phyloP scores from a whole-genome alignment of 2,113 vertebrate genomes.

The Cebidichthys violaceus region DNA sequence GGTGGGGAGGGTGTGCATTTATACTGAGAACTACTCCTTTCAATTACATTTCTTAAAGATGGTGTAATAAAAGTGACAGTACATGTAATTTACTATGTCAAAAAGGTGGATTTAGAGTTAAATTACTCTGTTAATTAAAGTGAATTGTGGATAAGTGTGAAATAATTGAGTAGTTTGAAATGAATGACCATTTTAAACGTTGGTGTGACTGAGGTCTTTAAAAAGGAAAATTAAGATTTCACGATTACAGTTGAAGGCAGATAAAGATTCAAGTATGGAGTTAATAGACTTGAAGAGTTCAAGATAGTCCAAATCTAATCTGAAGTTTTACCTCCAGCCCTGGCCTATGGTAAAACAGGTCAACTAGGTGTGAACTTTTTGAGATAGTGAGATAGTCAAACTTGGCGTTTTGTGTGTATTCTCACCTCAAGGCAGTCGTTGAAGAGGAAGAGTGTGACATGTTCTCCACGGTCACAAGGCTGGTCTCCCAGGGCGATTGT shows the following conservation, averaged over 20 bases:
- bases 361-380: not conserved
- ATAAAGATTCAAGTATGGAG: not conserved
- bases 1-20: not conserved
- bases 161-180: not conserved
- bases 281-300: not conserved
- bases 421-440: constrained; percentile 96
- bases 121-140: not conserved
- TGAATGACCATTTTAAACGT: not conserved
- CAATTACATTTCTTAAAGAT: not conserved
- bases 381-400: not conserved
- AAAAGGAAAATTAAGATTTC: not conserved
- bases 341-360: not conserved
- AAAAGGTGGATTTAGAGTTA: not conserved
- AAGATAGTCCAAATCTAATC: not conserved
- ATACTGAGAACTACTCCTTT: not conserved
- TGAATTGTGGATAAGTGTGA: not conserved
- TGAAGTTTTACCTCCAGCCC: not conserved
- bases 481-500: constrained; percentile 93
- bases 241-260: not conserved
- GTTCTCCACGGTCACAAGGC: constrained; percentile 95
- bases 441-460: constrained; percentile 97
- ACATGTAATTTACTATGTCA: not conserved
- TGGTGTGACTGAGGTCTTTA: not conserved
- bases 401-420: not conserved
- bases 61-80: not conserved